Conservation (phyloP, 2,888 invertebrate species). For the Mythimna ferrago region DNA sequence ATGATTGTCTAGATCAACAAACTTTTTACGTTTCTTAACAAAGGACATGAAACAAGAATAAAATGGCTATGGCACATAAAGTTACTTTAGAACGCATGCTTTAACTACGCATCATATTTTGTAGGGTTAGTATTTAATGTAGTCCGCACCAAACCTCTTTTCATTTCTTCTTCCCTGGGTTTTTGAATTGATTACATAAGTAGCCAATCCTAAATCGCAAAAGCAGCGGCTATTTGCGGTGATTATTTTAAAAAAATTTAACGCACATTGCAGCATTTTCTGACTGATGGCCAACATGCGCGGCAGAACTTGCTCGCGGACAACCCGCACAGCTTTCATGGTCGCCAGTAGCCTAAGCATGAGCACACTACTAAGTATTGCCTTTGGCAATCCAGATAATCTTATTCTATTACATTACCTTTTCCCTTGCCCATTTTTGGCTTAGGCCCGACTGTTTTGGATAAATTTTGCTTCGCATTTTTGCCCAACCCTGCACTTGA, state of each 20-base stretch:
- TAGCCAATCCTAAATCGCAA: slow-evolving; percentile 3
- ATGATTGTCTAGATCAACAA: not conserved
- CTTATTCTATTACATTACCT: slow-evolving; percentile 69
- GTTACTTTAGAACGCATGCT: not conserved
- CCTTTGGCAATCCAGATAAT: not conserved
- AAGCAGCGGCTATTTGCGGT: not conserved
- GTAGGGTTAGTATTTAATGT: not conserved
- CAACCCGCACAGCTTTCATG: slow-evolving; percentile 12
- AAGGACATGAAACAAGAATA: not conserved
- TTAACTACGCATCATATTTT: not conserved
- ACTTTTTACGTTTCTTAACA: not conserved
- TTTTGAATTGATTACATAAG: not conserved
- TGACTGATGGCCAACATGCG: not conserved
- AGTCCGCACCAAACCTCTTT: not conserved
- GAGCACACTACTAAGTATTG: slow-evolving; percentile 2
- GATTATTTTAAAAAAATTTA: not conserved
- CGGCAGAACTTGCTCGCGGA: not conserved
- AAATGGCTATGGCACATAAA: slow-evolving; percentile 19
- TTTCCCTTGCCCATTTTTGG: slow-evolving; percentile 75
- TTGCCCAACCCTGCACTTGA: slow-evolving; percentile 79
- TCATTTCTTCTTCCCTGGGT: too few relatives aligned
- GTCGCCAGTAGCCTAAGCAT: slow-evolving; percentile 5
- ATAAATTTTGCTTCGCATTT: slow-evolving; percentile 67
- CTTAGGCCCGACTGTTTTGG: slow-evolving; percentile 70
- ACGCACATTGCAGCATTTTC: not conserved